These are phyloP conservation scores for Lepidocyrtoides sp. DNA, from an alignment of 2,888 invertebrate species.

Conservation along the genomic window DNA sequence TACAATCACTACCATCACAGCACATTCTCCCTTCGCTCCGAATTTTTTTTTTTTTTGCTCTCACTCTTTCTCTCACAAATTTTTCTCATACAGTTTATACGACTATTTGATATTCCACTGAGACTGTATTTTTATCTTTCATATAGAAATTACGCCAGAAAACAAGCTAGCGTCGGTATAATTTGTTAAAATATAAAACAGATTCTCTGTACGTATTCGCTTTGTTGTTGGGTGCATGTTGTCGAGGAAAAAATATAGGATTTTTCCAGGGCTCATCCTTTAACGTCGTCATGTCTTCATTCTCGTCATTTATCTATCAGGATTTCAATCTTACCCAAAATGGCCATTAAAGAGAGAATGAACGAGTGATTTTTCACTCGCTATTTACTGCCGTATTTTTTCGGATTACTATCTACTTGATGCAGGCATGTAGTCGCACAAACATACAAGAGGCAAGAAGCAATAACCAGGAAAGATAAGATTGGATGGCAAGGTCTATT, in stretches of 20 bases:
- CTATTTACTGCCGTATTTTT: constrained; percentile 70
- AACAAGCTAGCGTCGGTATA: neutral
- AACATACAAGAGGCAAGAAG: constrained; percentile 10
- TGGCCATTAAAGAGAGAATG: constrained; percentile 74
- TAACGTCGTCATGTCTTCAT: constrained; percentile 51
- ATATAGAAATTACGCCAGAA: neutral
- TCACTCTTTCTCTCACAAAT: neutral
- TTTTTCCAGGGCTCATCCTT: neutral
- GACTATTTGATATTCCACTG: too few relatives aligned
- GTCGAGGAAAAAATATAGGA: neutral
- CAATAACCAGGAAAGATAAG: constrained; percentile 75
- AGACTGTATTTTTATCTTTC: neutral
- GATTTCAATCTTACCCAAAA: constrained; percentile 70
- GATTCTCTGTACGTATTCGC: neutral
- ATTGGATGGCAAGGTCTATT: constrained; percentile 50
- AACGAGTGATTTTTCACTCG: constrained; percentile 76
- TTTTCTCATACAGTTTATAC: too few relatives aligned
- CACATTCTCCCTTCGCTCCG: constrained; percentile 4
- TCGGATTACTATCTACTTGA: constrained; percentile 53
- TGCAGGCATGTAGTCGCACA: neutral
- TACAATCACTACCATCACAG: neutral
- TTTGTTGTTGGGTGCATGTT: neutral
- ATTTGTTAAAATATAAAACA: constrained; percentile 44
- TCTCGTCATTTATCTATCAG: constrained; percentile 70
- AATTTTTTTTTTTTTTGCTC: neutral